Evolutionary conservation across 1,140 invertebrate genomes (phyloP).

Genomic region (Paraescarpia echinospica): DNA sequence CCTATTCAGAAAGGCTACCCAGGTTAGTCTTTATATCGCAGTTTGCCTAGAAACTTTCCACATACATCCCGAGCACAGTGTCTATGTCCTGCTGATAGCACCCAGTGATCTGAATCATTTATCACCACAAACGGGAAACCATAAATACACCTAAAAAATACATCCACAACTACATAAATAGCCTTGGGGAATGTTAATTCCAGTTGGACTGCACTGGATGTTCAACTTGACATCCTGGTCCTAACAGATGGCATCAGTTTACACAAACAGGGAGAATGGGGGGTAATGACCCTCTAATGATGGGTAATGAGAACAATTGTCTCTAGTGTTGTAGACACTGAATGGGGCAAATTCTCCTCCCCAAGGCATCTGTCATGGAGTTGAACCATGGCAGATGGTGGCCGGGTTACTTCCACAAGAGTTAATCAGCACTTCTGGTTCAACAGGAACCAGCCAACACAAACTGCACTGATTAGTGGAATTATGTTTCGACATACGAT

Average conservation of each 20-base stretch:
- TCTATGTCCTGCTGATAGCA: neutral
- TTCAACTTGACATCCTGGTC: neutral
- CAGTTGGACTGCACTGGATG: neutral
- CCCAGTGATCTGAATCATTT: neutral
- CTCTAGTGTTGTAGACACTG: neutral
- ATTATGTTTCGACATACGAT: neutral
- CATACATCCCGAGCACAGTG: neutral
- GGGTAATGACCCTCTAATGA: neutral
- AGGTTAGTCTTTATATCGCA: too few species aligned
- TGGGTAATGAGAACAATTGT: neutral
- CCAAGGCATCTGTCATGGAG: neutral
- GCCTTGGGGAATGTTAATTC: neutral
- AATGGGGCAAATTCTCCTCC: neutral
- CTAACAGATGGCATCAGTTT: neutral
- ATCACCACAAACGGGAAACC: neutral
- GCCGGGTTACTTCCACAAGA: neutral
- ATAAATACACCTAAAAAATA: neutral
- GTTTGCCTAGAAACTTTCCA: too few species aligned
- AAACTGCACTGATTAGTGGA: neutral
- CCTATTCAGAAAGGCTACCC: too few species aligned
- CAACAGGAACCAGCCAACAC: neutral
- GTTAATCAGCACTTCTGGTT: neutral
- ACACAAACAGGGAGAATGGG: neutral
- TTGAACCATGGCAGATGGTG: neutral
- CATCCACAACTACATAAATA: neutral